A percentile compares a stretch with the other conserved stretches of the same genome.
phyloP scores from a whole-genome alignment of 2,888 invertebrate genomes.

The Cantharis lateralis region DNA sequence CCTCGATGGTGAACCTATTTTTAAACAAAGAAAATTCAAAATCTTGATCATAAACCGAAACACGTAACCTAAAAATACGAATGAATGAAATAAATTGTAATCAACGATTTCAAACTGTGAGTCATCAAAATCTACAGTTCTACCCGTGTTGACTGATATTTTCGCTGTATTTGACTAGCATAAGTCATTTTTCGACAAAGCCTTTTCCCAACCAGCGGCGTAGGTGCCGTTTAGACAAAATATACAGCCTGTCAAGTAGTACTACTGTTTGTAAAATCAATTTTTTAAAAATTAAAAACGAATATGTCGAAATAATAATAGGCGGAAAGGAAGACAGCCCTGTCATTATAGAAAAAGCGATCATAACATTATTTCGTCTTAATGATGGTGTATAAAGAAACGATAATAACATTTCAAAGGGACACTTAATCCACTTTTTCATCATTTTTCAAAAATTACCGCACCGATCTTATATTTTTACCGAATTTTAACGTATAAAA shows the following conservation, averaged over 20 bases:
- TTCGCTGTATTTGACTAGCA: background rate
- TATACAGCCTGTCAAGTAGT: background rate
- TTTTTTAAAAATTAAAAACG: background rate
- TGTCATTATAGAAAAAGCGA: background rate
- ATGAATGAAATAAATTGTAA: background rate
- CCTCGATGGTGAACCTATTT: background rate
- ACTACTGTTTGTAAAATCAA: background rate
- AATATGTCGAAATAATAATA: background rate
- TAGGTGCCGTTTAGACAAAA: background rate
- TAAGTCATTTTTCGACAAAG: background rate
- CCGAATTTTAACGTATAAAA: background rate
- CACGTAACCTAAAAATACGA: background rate
- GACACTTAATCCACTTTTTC: background rate
- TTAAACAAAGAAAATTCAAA: background rate
- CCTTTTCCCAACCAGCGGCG: background rate
- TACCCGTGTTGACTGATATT: background rate
- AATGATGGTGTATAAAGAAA: background rate
- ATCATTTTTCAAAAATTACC: background rate
- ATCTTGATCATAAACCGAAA: background rate
- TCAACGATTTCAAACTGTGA: background rate
- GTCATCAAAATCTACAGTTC: background rate
- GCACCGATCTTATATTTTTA: background rate
- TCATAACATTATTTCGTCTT: background rate
- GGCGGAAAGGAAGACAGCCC: background rate
- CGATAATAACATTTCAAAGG: background rate